These are phyloP conservation scores for Onychomys leucogaster DNA, from an alignment of 2,797 vertebrate genomes.

Conservation along the genomic window DNA sequence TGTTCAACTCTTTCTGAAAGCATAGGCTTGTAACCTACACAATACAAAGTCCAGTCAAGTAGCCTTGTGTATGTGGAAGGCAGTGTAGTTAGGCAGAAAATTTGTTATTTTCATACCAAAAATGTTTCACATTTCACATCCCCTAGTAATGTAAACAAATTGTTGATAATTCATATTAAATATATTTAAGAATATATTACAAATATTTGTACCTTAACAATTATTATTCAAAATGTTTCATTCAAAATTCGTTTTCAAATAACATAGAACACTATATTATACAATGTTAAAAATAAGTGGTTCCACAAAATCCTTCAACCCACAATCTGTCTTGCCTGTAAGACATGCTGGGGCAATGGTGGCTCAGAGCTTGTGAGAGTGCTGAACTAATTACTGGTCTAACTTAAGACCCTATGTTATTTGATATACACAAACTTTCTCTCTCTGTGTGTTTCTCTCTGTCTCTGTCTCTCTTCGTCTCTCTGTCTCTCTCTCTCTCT, in stretches of 20 bases:
- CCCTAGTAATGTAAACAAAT: neutral
- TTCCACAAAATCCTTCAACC: neutral
- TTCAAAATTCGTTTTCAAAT: neutral
- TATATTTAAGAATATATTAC: too few relatives aligned
- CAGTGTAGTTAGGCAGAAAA: neutral
- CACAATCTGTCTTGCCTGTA: neutral
- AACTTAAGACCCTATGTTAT: neutral
- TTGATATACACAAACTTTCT: neutral
- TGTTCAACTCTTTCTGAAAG: neutral
- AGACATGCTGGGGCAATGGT: neutral
- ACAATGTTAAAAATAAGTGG: neutral
- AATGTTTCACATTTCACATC: neutral
- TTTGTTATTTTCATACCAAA: neutral
- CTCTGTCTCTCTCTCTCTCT: too few relatives aligned
- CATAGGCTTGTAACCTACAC: neutral
- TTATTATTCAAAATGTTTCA: neutral
- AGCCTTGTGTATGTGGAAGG: neutral
- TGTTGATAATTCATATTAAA: constrained; percentile 18
- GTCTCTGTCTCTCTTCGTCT: too few relatives aligned
- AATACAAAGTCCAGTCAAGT: neutral
- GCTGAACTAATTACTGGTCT: neutral
- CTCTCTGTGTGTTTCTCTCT: too few relatives aligned
- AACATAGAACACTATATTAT: neutral
- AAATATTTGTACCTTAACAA: neutral
- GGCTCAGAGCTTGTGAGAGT: neutral